Evolutionary conservation across 2,797 vertebrate genomes (phyloP), one percentile per base, ranked within the genome.

Genomic region (Cyclopterus lumpus): DNA sequence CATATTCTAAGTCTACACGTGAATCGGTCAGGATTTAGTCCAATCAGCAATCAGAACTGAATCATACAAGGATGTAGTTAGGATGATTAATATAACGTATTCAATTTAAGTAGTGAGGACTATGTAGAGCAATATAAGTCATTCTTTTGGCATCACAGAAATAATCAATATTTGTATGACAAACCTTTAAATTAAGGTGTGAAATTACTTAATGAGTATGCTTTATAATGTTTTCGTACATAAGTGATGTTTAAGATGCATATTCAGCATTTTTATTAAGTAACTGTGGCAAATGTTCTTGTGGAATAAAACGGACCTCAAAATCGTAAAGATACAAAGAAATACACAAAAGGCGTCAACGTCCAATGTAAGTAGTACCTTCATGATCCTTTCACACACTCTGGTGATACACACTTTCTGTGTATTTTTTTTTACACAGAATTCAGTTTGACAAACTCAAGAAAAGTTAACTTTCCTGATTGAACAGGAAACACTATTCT

Each of bases 381-480:
- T 51, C 48, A 64, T 48, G 51, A 48, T 51, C 61, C 62, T 82
- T 66, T 80, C 73, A 85, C 71, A 20, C 55, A 42, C 71, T 57
- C 49, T 69, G 20, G 46, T 70, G n/a, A n/a, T n/a, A n/a, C n/a
- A n/a, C n/a, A n/a, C n/a, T 71, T 64, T 62, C 42, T 81, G 24
- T 42, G 59, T 49, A 48, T 24, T 75, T 24, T 75, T 84, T 80
- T 38, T 67, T 49, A 58, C 60, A 59, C 9, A 64, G 58, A 59
- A 77, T 91, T 85, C 76, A 86, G 67, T 87, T 79, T 82, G 69
- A 87, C 79, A 72, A 88, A 85, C 67, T 85, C 60, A 51, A 62
- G 66, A 48, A 91, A 92, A 92, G 90, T 91, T 87, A 86, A 88
- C 86, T 92, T 94, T 90, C 75, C 73, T 71, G 77, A 83, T 89